Percentiles rank a stretch among this genome's conserved stretches.
Evolutionary conservation across 2,888 invertebrate species (phyloP).

Genomic region (Erpobdella octoculata): DNA sequence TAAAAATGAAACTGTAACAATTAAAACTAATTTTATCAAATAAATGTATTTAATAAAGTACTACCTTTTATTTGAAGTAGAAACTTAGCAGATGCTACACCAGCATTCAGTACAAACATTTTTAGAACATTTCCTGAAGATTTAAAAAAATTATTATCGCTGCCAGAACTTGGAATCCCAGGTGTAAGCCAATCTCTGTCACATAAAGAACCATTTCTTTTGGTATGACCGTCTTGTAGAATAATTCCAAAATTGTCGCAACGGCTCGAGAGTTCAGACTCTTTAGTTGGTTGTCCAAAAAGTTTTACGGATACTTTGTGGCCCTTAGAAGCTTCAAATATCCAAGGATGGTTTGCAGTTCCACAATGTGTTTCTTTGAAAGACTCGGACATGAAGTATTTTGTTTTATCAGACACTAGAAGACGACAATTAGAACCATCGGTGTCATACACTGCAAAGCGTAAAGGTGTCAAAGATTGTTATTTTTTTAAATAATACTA

Average conservation of each 20-base stretch:
- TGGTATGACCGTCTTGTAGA: not conserved
- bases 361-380: not conserved
- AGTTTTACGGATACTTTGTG: not conserved
- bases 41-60: not conserved
- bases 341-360: not conserved
- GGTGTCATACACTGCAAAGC: not conserved
- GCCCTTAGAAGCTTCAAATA: not conserved
- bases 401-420: not conserved
- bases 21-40: too few relatives aligned
- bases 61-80: not conserved
- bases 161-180: not conserved
- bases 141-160: not conserved
- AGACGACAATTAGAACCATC: not conserved
- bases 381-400: not conserved
- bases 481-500: not conserved
- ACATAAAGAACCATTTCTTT: not conserved
- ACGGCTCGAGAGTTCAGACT: not conserved
- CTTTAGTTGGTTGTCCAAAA: too few relatives aligned
- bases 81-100: not conserved
- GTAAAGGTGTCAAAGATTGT: too few relatives aligned
- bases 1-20: too few relatives aligned
- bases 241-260: not conserved
- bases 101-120: not conserved
- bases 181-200: not conserved
- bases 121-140: not conserved